These are phyloP conservation scores for Diarsia dahlii DNA, from an alignment of 2,888 invertebrate species.

Conservation along the genomic window DNA sequence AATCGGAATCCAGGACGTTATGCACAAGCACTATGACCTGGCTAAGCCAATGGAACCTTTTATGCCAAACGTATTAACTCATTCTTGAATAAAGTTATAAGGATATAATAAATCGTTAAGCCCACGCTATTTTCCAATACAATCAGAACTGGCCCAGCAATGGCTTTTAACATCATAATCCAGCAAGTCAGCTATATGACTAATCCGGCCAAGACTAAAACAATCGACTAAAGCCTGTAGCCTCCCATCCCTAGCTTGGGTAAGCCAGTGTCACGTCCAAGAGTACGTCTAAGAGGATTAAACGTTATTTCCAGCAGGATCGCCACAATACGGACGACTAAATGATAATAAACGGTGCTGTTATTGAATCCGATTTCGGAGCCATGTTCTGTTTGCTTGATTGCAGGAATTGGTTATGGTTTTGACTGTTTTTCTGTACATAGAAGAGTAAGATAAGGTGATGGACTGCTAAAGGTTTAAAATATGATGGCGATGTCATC, in stretches of 20 bases:
- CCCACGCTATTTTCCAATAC: neutral
- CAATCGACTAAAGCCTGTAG: constrained; percentile 14
- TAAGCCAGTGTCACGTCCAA: constrained; percentile 60
- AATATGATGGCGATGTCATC: neutral
- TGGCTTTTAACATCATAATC: neutral
- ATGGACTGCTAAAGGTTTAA: neutral
- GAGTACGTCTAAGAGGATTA: constrained; percentile 57
- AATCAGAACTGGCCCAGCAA: neutral
- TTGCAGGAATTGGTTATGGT: neutral
- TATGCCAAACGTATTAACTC: neutral
- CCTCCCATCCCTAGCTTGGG: constrained; percentile 40
- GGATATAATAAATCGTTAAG: neutral
- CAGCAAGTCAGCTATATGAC: neutral
- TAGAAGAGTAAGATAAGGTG: neutral
- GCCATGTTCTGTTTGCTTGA: neutral
- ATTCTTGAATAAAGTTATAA: neutral
- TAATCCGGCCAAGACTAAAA: neutral
- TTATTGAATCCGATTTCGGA: constrained; percentile 47
- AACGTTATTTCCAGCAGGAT: constrained; percentile 50
- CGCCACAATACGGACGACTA: constrained; percentile 50
- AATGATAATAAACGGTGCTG: constrained; percentile 57
- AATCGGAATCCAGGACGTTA: neutral
- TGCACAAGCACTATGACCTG: neutral
- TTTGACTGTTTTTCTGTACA: neutral
- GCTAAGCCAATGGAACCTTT: neutral